phyloP scores from a whole-genome alignment of 2,113 vertebrate species.

The Anoplopoma fimbria region DNA sequence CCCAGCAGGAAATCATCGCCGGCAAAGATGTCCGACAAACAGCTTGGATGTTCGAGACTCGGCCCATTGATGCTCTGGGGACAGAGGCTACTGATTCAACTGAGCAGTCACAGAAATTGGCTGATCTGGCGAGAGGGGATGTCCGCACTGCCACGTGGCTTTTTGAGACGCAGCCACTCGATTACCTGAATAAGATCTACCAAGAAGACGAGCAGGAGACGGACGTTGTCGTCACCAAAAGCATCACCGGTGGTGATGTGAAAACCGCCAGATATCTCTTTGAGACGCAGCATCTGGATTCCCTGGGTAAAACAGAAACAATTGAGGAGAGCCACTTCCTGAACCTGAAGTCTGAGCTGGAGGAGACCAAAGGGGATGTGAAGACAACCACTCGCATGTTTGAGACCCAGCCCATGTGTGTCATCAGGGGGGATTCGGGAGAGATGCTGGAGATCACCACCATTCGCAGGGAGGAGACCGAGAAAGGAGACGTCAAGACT shows the following conservation, averaged over 20 bases:
- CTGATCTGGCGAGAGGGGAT: conserved; percentile 85
- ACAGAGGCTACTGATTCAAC: conserved; percentile 56
- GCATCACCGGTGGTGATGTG: conserved; percentile 87
- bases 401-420: conserved; percentile 88
- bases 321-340: conserved; percentile 87
- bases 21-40: conserved; percentile 88
- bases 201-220: conserved; percentile 78
- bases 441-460: conserved; percentile 90
- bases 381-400: conserved; percentile 89
- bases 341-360: conserved; percentile 88
- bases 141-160: conserved; percentile 85
- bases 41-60: conserved; percentile 92
- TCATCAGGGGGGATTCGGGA: conserved; percentile 87
- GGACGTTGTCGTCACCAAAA: conserved; percentile 63
- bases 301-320: conserved; percentile 85
- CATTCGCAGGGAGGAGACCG: conserved; percentile 87
- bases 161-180: conserved; percentile 89
- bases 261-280: conserved; percentile 89
- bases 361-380: conserved; percentile 88
- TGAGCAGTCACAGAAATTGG: conserved; percentile 75
- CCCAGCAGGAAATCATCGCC: conserved; percentile 89
- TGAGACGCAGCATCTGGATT: conserved; percentile 89
- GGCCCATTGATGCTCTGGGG: conserved; percentile 84
- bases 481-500: conserved; percentile 88
- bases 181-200: conserved; percentile 87